phyloP scores from a whole-genome alignment of 2,888 invertebrate genomes.

The Drosophila rubida region DNA sequence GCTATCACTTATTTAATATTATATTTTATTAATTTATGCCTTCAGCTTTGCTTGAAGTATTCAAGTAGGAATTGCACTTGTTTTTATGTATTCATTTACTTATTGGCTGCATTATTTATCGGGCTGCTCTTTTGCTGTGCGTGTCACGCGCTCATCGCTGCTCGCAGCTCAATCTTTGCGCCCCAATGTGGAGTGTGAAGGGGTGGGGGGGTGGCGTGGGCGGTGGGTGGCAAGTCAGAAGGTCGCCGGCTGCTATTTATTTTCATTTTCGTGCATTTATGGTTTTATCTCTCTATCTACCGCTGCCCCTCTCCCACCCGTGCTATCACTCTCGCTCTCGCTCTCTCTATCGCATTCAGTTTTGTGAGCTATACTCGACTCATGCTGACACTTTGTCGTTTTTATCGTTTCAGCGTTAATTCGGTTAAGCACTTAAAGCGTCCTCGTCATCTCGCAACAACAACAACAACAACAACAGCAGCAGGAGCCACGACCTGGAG shows the following conservation, averaged over 20 bases:
- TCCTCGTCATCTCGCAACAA: slow-evolving; percentile 19
- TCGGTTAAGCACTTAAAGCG: slow-evolving; percentile 78
- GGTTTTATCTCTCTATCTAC: slow-evolving; percentile 64
- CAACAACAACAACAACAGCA: slow-evolving; percentile 1
- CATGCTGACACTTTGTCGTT: slow-evolving; percentile 79
- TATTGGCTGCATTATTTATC: not conserved
- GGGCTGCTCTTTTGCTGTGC: not conserved
- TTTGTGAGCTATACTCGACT: slow-evolving; percentile 38
- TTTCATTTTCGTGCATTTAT: slow-evolving; percentile 80
- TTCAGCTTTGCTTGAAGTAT: too few relatives aligned
- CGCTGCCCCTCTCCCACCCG: not conserved
- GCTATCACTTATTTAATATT: too few relatives aligned
- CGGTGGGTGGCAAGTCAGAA: slow-evolving; percentile 27
- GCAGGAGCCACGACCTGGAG: not conserved
- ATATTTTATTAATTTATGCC: too few relatives aligned
- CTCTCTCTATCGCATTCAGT: not conserved
- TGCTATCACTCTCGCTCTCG: not conserved
- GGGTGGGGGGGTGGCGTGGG: not conserved
- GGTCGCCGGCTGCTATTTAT: slow-evolving; percentile 75
- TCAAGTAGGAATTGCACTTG: not conserved
- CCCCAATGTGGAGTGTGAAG: not conserved
- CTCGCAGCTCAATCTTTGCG: not conserved
- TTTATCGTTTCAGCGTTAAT: slow-evolving; percentile 80
- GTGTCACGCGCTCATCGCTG: slow-evolving; percentile 8
- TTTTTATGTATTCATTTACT: not conserved